Conservation (phyloP, 2,797 vertebrate genomes). For the Propithecus deckenii region DNA sequence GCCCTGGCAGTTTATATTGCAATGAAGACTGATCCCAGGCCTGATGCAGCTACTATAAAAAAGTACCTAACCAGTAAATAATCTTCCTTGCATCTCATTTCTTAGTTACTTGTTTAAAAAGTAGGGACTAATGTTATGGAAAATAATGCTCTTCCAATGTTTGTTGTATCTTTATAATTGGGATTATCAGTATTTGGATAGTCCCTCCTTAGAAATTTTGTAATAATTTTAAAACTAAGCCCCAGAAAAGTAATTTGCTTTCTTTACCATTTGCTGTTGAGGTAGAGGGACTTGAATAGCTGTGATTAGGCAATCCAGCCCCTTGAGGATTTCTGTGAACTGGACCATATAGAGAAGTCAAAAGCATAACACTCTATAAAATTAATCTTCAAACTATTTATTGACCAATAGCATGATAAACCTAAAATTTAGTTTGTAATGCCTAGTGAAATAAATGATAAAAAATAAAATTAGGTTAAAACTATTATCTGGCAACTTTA, state of each 20-base stretch:
- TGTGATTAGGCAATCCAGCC: background rate
- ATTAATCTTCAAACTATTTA: background rate
- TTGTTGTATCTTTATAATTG: background rate
- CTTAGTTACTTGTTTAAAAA: conserved; percentile 68
- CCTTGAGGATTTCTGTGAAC: background rate
- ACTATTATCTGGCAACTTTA: background rate
- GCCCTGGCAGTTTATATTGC: conserved; percentile 95
- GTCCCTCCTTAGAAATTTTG: background rate
- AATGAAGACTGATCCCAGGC: conserved; percentile 97
- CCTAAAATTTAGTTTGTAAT: background rate
- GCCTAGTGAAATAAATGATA: background rate
- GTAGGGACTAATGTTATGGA: conserved; percentile 22
- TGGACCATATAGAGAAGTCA: background rate
- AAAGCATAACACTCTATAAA: background rate
- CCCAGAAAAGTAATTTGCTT: background rate
- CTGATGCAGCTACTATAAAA: conserved; percentile 97
- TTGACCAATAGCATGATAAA: background rate
- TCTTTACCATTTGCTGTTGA: background rate
- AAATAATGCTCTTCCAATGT: background rate
- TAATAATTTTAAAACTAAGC: background rate
- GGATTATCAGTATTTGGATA: background rate
- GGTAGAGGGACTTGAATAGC: background rate
- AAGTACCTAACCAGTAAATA: conserved; percentile 94
- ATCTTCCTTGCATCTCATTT: conserved; percentile 88
- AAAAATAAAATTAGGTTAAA: background rate